Conservation (phyloP, 2,113 vertebrate species). For the Bubo bubo region DNA sequence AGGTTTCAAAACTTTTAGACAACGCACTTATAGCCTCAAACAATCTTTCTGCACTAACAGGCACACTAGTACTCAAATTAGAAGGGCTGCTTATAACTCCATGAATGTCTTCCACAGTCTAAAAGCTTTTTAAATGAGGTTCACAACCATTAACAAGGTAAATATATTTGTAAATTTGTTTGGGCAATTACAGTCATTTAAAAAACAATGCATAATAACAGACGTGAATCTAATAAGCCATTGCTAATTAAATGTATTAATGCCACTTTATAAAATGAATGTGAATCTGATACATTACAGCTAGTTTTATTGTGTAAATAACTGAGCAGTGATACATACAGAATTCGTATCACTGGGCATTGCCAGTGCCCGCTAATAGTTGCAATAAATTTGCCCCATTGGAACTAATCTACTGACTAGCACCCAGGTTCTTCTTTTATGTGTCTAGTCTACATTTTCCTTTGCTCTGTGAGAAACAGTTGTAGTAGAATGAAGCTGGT, state of each 20-base stretch:
- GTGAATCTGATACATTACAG: neutral
- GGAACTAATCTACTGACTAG: neutral
- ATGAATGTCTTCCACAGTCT: neutral
- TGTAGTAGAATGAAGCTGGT: neutral
- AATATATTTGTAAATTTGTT: slow-evolving; percentile 37
- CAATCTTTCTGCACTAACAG: neutral
- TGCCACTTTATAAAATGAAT: neutral
- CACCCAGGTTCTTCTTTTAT: neutral
- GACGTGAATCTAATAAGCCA: slow-evolving; percentile 26
- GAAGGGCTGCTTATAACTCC: neutral
- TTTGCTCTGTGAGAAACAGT: neutral
- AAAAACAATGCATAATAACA: slow-evolving; percentile 40
- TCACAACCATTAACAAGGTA: slow-evolving; percentile 3
- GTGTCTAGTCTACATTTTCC: fast-evolving
- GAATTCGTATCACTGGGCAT: neutral
- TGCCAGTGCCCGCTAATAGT: neutral
- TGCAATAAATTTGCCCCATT: neutral
- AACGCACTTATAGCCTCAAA: neutral
- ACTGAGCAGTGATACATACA: neutral
- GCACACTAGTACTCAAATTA: neutral
- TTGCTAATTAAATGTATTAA: slow-evolving; percentile 38
- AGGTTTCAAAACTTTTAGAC: neutral
- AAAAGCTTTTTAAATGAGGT: slow-evolving; percentile 38
- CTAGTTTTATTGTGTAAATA: neutral
- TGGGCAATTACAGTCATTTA: slow-evolving; percentile 57